These are phyloP conservation scores for Rattus norvegicus DNA, from an alignment of 2,113 vertebrate species.

Conservation along the genomic window DNA sequence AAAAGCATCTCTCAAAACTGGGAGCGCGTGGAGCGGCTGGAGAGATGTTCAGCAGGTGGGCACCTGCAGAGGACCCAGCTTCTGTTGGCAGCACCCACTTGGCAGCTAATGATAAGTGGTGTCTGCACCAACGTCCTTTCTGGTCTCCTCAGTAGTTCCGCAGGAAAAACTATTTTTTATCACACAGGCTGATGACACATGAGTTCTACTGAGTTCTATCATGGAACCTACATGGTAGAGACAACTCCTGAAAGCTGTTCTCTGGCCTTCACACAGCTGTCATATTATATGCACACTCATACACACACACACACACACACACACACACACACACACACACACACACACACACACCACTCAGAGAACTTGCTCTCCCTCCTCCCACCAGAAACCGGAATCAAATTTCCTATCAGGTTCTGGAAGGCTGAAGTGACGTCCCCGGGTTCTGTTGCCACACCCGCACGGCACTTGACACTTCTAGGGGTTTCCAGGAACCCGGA, in stretches of 20 bases:
- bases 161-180: neutral
- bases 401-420: slow-evolving; percentile 80
- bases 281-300: too few relatives aligned
- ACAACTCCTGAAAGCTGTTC: neutral
- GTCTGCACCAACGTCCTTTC: neutral
- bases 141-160: neutral
- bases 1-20: neutral
- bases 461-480: slow-evolving; percentile 30
- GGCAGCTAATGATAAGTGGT: neutral
- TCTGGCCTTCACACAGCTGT: neutral
- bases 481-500: neutral
- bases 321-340: neutral
- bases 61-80: neutral
- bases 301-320: neutral
- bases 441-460: slow-evolving; percentile 4
- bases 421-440: slow-evolving; percentile 73
- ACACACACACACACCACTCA: neutral
- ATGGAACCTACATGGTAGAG: neutral
- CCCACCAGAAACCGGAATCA: slow-evolving; percentile 78
- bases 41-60: neutral
- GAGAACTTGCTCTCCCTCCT: slow-evolving; percentile 28
- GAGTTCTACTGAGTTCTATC: neutral
- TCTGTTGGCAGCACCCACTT: neutral
- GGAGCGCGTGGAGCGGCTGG: neutral
- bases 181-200: neutral